Base-by-base conservation (phyloP, 1,140 invertebrate genomes). In the Luehdorfia chinensis region DNA sequence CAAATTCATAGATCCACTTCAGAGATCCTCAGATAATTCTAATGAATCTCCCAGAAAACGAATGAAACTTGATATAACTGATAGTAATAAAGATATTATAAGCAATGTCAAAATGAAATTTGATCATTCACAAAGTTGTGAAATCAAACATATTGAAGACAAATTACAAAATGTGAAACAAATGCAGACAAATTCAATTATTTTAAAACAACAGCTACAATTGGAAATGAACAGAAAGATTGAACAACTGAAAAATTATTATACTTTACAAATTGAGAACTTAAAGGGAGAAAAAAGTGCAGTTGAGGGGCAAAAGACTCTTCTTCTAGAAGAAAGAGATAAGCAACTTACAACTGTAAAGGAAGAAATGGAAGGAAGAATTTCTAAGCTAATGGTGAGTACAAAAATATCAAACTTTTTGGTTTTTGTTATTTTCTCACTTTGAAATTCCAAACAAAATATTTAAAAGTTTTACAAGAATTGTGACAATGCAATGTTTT, bases 81-180 rank as follows among this genome's bases (percentile, higher is more conserved):
- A 21, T 25, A 52, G 18, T 21, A 44, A 72, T 32, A 50, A 73
- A 5, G 64, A 84, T 16, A 62, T 81, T 30, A 72, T 88, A 45
- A 64, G 87, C 48, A 58, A 76, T 49, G 69, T 87, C 11, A 88
- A 88, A 58, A 84, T 81, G 23, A 85, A 81, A 45, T 90, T 90
- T 83, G 80, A 80, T 19, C 65, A 86, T 37, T 84, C 54, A 12
- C 89, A 90, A 52, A 69, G 43, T n/a, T 59, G 51, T 69, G 80
- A 79, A 71, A 69, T 79, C 4, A 67, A 72, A 43, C 66, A 84
- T 39, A 71, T 85, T 46, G 70, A 78, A 59, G 57, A 79, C n/a
- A 85, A 83, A 59, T 70, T 84, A 19, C 60, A 79, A 15, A 79
- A 64, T 56, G 67, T 74, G 16, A 74, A 87, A 56, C 64, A 79